A percentile compares a stretch with the other conserved stretches of the same genome.
These are phyloP conservation scores for Cyclargus thomasi DNA, from an alignment of 1,140 invertebrate species.

Conservation along the genomic window DNA sequence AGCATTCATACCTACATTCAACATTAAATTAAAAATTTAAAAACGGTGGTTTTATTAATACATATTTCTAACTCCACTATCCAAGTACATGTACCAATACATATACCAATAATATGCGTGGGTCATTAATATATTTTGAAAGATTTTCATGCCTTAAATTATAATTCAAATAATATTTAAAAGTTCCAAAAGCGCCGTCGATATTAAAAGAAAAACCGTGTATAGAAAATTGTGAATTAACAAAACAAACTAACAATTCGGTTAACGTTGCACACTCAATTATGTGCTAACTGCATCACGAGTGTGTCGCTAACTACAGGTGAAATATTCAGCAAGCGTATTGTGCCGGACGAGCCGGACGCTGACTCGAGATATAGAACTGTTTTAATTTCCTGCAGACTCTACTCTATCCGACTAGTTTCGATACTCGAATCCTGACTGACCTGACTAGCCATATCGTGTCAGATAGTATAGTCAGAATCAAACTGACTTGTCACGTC, in stretches of 20 bases:
- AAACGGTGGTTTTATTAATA: no score
- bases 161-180: not conserved
- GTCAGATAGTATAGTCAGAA: no score
- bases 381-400: not conserved
- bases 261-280: constrained; percentile 51
- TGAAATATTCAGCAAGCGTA: constrained; percentile 48
- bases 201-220: not conserved
- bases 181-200: not conserved
- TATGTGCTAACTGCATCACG: constrained; percentile 52
- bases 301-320: constrained; percentile 53
- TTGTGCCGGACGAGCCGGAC: constrained; percentile 29
- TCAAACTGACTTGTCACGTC: no score
- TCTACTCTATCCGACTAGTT: not conserved
- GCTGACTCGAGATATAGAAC: not conserved
- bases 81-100: no score
- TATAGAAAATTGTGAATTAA: constrained; percentile 10
- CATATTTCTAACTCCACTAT: no score
- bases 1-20: no score
- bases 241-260: constrained; percentile 46
- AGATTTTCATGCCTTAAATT: no score
- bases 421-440: not conserved
- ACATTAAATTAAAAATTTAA: no score
- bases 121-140: no score
- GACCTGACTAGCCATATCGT: not conserved
- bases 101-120: no score